Evolutionary conservation across 2,797 vertebrate species (phyloP).

Genomic region (Dendrocincla tyrannina): DNA sequence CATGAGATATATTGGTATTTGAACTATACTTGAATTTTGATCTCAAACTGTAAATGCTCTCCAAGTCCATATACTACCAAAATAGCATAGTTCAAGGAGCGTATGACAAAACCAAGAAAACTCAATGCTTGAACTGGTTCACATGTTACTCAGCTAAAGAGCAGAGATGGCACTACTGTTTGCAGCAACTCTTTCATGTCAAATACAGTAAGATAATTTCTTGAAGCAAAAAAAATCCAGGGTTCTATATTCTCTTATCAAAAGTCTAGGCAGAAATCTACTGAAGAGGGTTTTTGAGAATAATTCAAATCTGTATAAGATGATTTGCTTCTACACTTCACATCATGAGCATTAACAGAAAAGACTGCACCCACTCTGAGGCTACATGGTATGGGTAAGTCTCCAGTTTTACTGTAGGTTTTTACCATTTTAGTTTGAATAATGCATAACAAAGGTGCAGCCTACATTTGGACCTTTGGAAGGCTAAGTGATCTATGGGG

Average conservation of each 20-base stretch:
- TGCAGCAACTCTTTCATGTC: neutral
- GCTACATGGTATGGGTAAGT: neutral
- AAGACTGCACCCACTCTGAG: neutral
- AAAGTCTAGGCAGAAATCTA: neutral
- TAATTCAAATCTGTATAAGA: neutral
- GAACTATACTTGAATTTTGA: neutral
- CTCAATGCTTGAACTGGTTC: neutral
- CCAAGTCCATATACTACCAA: neutral
- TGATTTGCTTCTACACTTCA: neutral
- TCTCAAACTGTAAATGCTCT: neutral
- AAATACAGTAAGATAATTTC: neutral
- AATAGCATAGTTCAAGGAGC: neutral
- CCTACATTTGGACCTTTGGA: neutral
- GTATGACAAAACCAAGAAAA: neutral
- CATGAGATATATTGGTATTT: neutral
- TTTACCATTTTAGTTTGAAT: neutral
- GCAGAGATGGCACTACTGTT: neutral
- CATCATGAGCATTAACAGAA: neutral
- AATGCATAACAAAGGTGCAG: neutral
- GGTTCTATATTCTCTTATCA: neutral
- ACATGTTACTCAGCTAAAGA: neutral
- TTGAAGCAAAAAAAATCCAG: neutral
- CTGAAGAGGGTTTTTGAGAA: neutral
- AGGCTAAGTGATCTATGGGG: neutral
- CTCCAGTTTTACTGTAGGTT: neutral